Conservation (phyloP, 2,113 vertebrate species). For the Leucosticte australis region DNA sequence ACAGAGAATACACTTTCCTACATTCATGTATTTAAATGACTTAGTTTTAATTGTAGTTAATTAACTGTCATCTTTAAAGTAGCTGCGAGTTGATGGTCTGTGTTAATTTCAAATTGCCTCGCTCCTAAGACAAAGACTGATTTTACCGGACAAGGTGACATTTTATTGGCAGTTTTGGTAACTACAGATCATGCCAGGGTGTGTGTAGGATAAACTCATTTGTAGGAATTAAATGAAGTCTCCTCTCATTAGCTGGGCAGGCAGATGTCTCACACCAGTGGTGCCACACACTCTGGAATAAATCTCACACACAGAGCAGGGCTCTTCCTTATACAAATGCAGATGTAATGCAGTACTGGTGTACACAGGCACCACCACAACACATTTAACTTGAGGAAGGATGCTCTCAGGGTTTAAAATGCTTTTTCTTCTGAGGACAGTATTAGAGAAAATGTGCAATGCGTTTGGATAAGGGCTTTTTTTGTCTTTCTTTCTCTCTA, state of each 20-base stretch:
- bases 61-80: conserved; percentile 6
- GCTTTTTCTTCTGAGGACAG: neutral
- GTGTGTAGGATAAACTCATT: neutral
- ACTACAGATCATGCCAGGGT: neutral
- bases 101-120: neutral
- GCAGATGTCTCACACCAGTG: neutral
- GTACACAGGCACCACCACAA: neutral
- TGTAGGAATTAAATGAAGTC: neutral
- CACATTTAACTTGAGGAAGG: neutral
- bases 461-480: neutral
- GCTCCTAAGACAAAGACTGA: neutral
- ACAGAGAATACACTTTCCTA: neutral
- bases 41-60: conserved; percentile 34
- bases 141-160: neutral
- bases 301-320: neutral
- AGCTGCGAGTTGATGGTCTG: neutral
- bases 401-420: neutral
- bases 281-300: neutral
- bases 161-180: neutral
- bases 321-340: conserved; percentile 31
- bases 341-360: conserved; percentile 37
- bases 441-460: neutral
- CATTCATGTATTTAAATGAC: neutral
- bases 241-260: neutral
- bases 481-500: neutral